Conservation (phyloP, 92 coral and sea anemone genomes). For the Pocillopora meandrina region DNA sequence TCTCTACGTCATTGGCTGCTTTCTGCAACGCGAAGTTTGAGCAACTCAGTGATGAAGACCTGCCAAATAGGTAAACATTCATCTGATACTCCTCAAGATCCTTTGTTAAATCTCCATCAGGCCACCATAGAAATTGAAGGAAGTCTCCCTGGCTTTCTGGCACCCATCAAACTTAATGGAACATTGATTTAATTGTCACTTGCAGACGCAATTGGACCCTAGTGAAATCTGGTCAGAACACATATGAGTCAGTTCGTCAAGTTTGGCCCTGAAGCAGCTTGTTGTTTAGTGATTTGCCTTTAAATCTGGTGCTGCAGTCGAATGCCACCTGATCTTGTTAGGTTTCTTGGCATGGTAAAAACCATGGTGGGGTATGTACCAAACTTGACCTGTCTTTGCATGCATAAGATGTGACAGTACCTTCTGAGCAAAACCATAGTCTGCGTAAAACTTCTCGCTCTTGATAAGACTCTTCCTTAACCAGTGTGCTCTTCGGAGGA, state of each 20-base stretch:
- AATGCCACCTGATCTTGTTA: neutral
- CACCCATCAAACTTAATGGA: slow-evolving; percentile 36
- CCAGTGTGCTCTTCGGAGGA: slow-evolving; percentile 40
- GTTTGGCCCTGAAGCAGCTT: slow-evolving; percentile 40
- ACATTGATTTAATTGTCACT: slow-evolving; percentile 34
- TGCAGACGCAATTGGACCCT: slow-evolving; percentile 27
- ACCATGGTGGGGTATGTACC: slow-evolving; percentile 36
- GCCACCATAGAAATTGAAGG: slow-evolving; percentile 37
- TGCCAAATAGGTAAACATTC: slow-evolving; percentile 38
- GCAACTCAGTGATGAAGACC: slow-evolving; percentile 19
- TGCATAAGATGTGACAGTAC: slow-evolving; percentile 26
- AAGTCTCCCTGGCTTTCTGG: slow-evolving; percentile 18
- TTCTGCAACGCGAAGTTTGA: neutral
- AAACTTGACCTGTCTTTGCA: slow-evolving; percentile 24
- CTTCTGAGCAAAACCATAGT: slow-evolving; percentile 42
- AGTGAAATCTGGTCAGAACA: slow-evolving; percentile 35
- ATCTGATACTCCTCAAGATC: slow-evolving; percentile 29
- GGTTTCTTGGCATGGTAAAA: slow-evolving; percentile 36
- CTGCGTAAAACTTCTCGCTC: slow-evolving; percentile 13
- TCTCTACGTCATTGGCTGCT: slow-evolving; percentile 4
- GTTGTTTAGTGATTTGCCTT: slow-evolving; percentile 30
- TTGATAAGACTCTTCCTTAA: slow-evolving; percentile 27
- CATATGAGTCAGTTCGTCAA: slow-evolving; percentile 18
- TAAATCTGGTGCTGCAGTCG: slow-evolving; percentile 37
- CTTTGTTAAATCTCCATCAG: slow-evolving; percentile 10